Conservation (phyloP, 2,797 vertebrate species). For the Threskiornis aethiopicus region DNA sequence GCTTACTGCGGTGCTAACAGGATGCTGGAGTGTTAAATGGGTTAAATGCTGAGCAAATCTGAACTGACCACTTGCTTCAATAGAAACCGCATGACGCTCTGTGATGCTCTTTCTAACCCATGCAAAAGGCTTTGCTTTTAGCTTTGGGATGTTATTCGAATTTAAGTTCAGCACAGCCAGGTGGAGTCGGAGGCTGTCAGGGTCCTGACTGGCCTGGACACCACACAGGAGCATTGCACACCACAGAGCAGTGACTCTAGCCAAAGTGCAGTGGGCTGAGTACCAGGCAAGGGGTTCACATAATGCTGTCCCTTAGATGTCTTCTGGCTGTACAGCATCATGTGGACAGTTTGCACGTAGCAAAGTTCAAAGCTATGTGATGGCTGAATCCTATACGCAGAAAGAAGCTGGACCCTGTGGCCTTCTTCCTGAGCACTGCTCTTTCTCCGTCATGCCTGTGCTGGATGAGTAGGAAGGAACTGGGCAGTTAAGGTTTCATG, state of each 20-base stretch:
- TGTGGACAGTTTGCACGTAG: background rate
- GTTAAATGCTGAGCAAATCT: background rate
- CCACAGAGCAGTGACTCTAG: background rate
- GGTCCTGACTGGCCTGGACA: background rate
- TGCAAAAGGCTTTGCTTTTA: slow-evolving; percentile 19
- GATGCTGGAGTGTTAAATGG: background rate
- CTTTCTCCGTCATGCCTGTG: accelerated
- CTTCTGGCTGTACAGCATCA: background rate
- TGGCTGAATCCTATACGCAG: background rate
- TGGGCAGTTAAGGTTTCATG: background rate
- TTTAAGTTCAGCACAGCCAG: background rate
- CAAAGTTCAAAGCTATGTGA: background rate
- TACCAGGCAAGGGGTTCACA: background rate
- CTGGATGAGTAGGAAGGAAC: background rate
- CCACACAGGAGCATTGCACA: too few relatives aligned
- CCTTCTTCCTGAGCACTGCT: background rate
- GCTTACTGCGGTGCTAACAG: background rate
- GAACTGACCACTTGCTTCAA: background rate
- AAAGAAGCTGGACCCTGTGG: background rate
- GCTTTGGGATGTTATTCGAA: background rate
- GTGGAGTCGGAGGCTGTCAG: accelerated
- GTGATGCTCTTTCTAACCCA: background rate
- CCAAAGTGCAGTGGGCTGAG: background rate
- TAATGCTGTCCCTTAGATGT: background rate
- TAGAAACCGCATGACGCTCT: background rate